Percentiles rank a stretch among this genome's conserved stretches.
Conservation (phyloP, 2,888 invertebrate species). For the Tetramorium bicarinatum region DNA sequence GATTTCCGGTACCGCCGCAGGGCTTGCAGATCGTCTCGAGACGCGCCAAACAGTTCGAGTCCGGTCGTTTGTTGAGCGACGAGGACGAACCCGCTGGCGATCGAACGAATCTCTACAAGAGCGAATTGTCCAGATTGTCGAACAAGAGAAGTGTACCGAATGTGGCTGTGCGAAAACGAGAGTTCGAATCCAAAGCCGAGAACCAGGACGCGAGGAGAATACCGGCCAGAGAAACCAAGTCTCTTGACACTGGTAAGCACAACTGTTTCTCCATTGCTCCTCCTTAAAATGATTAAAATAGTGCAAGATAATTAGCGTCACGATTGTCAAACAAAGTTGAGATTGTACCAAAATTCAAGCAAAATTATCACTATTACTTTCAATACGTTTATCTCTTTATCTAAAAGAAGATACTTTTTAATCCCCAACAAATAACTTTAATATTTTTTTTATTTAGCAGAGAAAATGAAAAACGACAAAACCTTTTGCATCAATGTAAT, state of each 20-base stretch:
- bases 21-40: slow-evolving; percentile 91
- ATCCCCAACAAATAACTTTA: not conserved
- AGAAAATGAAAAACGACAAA: not conserved
- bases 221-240: slow-evolving; percentile 87
- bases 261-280: not conserved
- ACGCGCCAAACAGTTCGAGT: slow-evolving; percentile 92
- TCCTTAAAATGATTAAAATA: not conserved
- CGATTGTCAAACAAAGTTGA: not conserved
- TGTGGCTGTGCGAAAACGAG: slow-evolving; percentile 91
- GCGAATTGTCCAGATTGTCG: slow-evolving; percentile 90
- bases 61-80: slow-evolving; percentile 88
- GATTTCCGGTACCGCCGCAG: slow-evolving; percentile 83
- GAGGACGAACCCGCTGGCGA: slow-evolving; percentile 88
- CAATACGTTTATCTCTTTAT: not conserved
- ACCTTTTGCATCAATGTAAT: not conserved
- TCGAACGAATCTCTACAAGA: slow-evolving; percentile 90
- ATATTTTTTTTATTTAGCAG: not conserved
- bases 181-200: slow-evolving; percentile 90
- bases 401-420: not conserved
- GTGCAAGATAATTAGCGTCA: not conserved
- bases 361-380: not conserved
- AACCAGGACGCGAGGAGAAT: slow-evolving; percentile 85
- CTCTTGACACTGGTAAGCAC: slow-evolving; percentile 87
- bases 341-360: not conserved
- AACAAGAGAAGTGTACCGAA: slow-evolving; percentile 91